Conservation (phyloP, 2,113 vertebrate genomes). For the Capreolus pygargus region DNA sequence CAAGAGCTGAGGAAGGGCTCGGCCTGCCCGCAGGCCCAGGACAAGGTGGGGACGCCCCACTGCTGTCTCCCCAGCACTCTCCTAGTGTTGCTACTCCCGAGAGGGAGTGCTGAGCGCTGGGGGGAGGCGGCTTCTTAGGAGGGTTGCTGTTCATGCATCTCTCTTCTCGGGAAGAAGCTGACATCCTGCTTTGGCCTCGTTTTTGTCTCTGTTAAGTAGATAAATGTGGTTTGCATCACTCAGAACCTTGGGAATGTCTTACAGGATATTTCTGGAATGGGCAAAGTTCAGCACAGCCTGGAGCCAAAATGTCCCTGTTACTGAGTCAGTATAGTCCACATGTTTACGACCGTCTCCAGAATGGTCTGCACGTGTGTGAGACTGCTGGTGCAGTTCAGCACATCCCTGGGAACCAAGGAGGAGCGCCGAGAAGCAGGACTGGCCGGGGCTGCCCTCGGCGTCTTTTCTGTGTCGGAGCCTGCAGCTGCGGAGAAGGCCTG, state of each 20-base stretch:
- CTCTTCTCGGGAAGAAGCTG: not conserved
- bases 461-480: not conserved
- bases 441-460: not conserved
- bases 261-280: constrained; percentile 69
- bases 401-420: not conserved
- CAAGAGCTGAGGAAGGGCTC: not conserved
- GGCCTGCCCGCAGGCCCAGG: not conserved
- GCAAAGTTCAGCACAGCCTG: constrained; percentile 65
- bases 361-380: constrained; percentile 43
- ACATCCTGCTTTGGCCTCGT: not conserved
- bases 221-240: constrained; percentile 64
- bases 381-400: not conserved
- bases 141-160: not conserved
- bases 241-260: constrained; percentile 65
- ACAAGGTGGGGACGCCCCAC: accelerated
- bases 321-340: constrained; percentile 40
- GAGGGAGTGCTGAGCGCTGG: not conserved
- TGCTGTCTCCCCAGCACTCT: not conserved
- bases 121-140: not conserved
- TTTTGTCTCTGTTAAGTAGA: constrained; percentile 58
- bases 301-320: constrained; percentile 63
- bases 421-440: not conserved
- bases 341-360: constrained; percentile 54
- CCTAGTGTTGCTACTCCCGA: accelerated
- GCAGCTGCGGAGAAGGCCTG: not conserved